Conservation (phyloP, 2,888 invertebrate genomes). For the Drosophila paramelanica region DNA sequence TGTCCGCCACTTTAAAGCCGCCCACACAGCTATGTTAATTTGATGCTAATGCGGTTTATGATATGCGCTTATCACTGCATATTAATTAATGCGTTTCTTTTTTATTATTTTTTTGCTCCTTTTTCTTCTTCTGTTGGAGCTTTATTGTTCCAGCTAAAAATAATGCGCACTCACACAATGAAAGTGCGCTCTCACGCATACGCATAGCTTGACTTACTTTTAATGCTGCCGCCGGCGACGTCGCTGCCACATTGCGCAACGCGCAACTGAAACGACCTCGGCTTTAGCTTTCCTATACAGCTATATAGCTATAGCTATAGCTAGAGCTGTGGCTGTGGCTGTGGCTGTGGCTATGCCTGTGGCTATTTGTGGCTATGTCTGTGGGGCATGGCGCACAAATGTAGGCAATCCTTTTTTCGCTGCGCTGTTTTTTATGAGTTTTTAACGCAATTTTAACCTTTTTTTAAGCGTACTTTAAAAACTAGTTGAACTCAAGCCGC, state of each 20-base stretch:
- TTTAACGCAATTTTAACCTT: slow-evolving; percentile 5
- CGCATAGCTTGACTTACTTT: slow-evolving; percentile 71
- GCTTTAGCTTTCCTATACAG: slow-evolving; percentile 18
- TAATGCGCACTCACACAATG: slow-evolving; percentile 28
- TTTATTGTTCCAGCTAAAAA: slow-evolving; percentile 20
- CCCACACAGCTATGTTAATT: slow-evolving; percentile 4
- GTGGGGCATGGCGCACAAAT: slow-evolving; percentile 63
- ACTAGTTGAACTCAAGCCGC: not conserved
- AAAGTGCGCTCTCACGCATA: slow-evolving; percentile 49
- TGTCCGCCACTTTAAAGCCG: not conserved
- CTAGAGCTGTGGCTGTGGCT: slow-evolving; percentile 7
- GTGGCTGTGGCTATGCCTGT: slow-evolving; percentile 24
- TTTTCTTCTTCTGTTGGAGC: slow-evolving; percentile 1
- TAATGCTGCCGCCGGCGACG: slow-evolving; percentile 57
- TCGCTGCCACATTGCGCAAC: slow-evolving; percentile 74
- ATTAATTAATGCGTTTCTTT: slow-evolving; percentile 1
- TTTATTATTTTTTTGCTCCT: not conserved
- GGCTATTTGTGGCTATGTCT: slow-evolving; percentile 22
- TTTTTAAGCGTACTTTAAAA: not conserved
- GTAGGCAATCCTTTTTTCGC: slow-evolving; percentile 63
- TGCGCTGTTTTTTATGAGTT: not conserved
- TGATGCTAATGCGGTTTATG: slow-evolving; percentile 21
- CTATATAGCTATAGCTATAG: slow-evolving; percentile 18
- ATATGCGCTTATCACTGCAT: slow-evolving; percentile 27
- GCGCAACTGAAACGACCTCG: slow-evolving; percentile 58